These are phyloP conservation scores for Tinea semifulvella DNA, from an alignment of 2,888 invertebrate species.

Conservation along the genomic window DNA sequence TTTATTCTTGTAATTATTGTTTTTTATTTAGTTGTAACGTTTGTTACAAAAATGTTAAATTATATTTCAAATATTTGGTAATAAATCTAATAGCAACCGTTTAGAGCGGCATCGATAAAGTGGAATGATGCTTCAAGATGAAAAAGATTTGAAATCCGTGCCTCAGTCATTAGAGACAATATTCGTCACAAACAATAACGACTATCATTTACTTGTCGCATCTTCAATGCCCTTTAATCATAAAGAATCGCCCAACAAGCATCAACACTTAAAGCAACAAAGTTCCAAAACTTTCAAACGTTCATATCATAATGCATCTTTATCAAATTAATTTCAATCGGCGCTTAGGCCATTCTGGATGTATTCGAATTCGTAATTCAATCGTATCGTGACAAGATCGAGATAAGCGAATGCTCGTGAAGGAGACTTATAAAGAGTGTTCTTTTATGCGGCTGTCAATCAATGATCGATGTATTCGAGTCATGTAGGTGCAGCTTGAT, in stretches of 20 bases:
- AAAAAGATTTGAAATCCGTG: slow-evolving; percentile 14
- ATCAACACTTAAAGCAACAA: slow-evolving; percentile 20
- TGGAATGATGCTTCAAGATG: background rate
- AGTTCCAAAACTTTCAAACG: slow-evolving; percentile 3
- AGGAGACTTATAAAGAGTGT: slow-evolving; percentile 18
- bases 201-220: slow-evolving; percentile 40
- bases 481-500: no score
- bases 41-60: no score
- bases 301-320: background rate
- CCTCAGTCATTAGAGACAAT: slow-evolving; percentile 35
- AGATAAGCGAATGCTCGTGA: slow-evolving; percentile 13
- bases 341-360: slow-evolving; percentile 6
- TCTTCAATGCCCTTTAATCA: slow-evolving; percentile 26
- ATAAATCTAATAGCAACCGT: slow-evolving; percentile 6
- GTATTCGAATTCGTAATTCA: slow-evolving; percentile 4
- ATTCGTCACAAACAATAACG: slow-evolving; percentile 30
- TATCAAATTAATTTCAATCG: slow-evolving; percentile 2
- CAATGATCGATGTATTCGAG: slow-evolving; percentile 17
- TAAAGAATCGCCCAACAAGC: no score
- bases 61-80: background rate
- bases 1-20: no score
- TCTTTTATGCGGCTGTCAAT: slow-evolving; percentile 20
- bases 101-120: slow-evolving; percentile 28
- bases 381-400: slow-evolving; percentile 14
- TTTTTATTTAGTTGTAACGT: no score